Percentiles rank a stretch among this genome's conserved stretches.
These are phyloP conservation scores for Nautilus pompilius DNA, from an alignment of 1,140 invertebrate species.

Conservation along the genomic window DNA sequence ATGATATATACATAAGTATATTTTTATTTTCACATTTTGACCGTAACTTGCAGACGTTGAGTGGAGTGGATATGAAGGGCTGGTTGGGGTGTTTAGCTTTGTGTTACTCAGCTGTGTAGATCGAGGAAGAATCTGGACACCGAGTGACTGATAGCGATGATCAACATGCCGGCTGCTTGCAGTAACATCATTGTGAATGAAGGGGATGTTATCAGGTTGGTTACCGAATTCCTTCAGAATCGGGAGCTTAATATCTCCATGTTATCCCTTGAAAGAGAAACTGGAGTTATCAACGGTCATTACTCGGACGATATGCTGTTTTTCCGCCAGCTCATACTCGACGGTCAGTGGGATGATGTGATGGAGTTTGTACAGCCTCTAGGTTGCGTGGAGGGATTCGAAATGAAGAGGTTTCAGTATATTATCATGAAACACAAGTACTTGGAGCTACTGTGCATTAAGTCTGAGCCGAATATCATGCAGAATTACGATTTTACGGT, in stretches of 20 bases:
- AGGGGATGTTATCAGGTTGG: conserved; percentile 85
- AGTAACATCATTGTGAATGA: conserved; percentile 62
- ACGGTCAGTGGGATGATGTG: conserved; percentile 98
- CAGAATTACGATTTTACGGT: conserved; percentile 84
- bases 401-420: conserved; percentile 73
- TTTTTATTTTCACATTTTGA: no score
- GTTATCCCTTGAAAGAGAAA: conserved; percentile 88
- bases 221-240: conserved; percentile 89
- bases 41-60: no score
- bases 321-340: conserved; percentile 84
- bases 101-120: no score
- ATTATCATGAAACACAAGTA: conserved; percentile 89
- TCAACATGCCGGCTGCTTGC: conserved; percentile 43
- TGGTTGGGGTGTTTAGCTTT: no score
- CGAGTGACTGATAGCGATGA: no score
- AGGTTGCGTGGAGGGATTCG: conserved; percentile 62
- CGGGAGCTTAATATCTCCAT: conserved; percentile 76
- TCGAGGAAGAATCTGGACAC: no score
- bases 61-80: no score
- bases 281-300: conserved; percentile 88
- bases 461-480: conserved; percentile 73
- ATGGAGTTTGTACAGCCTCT: conserved; percentile 94
- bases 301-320: conserved; percentile 91
- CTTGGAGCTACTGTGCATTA: conserved; percentile 90
- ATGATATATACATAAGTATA: no score